A percentile compares a stretch with the other conserved stretches of the same genome.
Evolutionary conservation across 2,113 vertebrate species (phyloP).

Genomic region (Mesocricetus auratus): DNA sequence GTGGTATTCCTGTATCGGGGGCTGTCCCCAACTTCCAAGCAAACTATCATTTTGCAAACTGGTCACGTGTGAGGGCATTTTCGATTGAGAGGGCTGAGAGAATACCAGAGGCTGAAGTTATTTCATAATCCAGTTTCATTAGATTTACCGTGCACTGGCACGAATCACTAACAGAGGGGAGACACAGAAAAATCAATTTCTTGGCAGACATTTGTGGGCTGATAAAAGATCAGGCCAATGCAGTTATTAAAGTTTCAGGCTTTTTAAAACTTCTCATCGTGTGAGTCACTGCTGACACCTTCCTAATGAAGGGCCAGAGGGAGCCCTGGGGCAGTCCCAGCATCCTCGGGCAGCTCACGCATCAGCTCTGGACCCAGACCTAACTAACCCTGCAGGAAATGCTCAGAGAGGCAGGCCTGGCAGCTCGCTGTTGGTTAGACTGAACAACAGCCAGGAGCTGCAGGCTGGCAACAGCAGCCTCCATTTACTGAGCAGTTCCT

Average conservation of each 20-base stretch:
- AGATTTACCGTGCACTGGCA: slow-evolving; percentile 64
- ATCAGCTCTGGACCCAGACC: neutral
- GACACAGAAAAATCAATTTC: slow-evolving; percentile 69
- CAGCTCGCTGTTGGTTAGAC: no score
- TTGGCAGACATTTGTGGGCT: slow-evolving; percentile 61
- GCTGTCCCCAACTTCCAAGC: slow-evolving; percentile 31
- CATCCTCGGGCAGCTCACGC: neutral
- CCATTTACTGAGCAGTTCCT: neutral
- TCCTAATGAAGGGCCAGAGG: neutral
- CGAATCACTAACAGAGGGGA: slow-evolving; percentile 55
- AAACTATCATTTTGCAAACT: slow-evolving; percentile 67
- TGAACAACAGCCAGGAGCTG: neutral
- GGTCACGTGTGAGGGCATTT: slow-evolving; percentile 62
- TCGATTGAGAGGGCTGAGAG: slow-evolving; percentile 58
- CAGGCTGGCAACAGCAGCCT: neutral
- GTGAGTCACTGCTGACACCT: neutral
- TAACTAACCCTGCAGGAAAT: neutral
- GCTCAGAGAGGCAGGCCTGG: neutral
- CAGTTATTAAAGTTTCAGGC: slow-evolving; percentile 62
- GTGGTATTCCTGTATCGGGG: neutral
- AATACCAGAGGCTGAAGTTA: slow-evolving; percentile 68
- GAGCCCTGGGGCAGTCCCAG: neutral
- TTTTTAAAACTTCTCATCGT: slow-evolving; percentile 32
- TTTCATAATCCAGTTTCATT: slow-evolving; percentile 75
- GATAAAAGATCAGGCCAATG: slow-evolving; percentile 69